Conservation (phyloP, 2,888 invertebrate genomes). For the Homarus gammarus region DNA sequence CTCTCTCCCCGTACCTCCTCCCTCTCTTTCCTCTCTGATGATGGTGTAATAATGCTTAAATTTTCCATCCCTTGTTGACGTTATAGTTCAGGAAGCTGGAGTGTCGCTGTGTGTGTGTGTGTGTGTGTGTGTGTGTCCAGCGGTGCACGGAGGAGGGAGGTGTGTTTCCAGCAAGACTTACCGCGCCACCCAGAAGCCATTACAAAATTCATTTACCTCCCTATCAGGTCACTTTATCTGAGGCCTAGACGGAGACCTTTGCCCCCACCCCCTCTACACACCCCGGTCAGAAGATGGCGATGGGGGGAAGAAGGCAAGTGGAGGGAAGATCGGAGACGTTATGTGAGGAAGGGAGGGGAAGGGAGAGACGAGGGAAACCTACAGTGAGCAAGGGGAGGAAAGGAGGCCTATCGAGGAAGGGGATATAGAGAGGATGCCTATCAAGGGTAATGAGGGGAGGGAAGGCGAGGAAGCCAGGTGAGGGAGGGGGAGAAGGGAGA, state of each 20-base stretch:
- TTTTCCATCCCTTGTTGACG: no score
- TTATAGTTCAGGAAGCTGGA: no score
- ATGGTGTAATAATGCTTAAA: no score
- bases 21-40: no score
- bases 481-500: not conserved
- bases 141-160: no score
- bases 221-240: constrained; percentile 9
- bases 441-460: not conserved
- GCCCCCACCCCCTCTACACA: not conserved
- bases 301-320: not conserved
- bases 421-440: not conserved
- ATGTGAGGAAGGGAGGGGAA: no score
- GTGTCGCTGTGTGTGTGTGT: no score
- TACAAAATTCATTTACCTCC: constrained; percentile 2
- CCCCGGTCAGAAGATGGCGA: not conserved
- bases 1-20: no score
- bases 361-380: no score
- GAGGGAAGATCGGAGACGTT: no score
- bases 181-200: not conserved
- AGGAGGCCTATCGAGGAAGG: not conserved
- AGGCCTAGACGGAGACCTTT: not conserved
- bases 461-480: not conserved
- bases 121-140: no score
- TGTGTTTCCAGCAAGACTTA: not conserved
- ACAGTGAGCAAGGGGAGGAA: no score